Evolutionary conservation across 2,888 invertebrate genomes (phyloP).

Genomic region (Adineta ricciae): DNA sequence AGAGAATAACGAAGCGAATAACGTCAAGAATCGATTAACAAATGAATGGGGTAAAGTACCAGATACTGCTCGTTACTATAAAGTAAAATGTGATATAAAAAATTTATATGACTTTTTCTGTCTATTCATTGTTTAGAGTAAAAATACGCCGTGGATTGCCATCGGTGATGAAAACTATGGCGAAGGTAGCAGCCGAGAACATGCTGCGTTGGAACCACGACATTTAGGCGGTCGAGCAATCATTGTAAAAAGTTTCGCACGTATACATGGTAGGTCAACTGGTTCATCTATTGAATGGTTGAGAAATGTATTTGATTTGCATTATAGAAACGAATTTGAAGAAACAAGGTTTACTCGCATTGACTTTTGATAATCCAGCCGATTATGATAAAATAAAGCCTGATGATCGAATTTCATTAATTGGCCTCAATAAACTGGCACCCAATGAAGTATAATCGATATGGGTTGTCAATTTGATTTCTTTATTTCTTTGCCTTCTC

Average conservation of each 20-base stretch:
- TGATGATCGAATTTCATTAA: slow-evolving; percentile 67
- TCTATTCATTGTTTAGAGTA: neutral
- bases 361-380: slow-evolving; percentile 79
- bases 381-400: slow-evolving; percentile 91
- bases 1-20: slow-evolving; percentile 61
- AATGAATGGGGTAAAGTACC: slow-evolving; percentile 82
- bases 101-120: no score
- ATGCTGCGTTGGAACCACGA: slow-evolving; percentile 92
- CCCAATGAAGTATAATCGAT: slow-evolving; percentile 66
- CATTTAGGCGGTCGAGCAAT: slow-evolving; percentile 82
- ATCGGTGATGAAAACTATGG: slow-evolving; percentile 44
- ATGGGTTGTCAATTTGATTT: neutral
- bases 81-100: slow-evolving; percentile 54
- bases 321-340: slow-evolving; percentile 70
- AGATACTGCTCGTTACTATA: slow-evolving; percentile 85
- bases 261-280: slow-evolving; percentile 69
- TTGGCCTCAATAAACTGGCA: slow-evolving; percentile 68
- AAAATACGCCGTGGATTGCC: neutral
- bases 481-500: slow-evolving; percentile 32
- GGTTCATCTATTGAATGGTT: no score
- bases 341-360: slow-evolving; percentile 90
- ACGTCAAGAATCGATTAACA: slow-evolving; percentile 75
- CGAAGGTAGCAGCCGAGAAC: slow-evolving; percentile 66
- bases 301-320: neutral
- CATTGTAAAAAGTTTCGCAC: slow-evolving; percentile 95